Conservation (phyloP, 2,888 invertebrate genomes). For the Allophyes oxyacanthae region DNA sequence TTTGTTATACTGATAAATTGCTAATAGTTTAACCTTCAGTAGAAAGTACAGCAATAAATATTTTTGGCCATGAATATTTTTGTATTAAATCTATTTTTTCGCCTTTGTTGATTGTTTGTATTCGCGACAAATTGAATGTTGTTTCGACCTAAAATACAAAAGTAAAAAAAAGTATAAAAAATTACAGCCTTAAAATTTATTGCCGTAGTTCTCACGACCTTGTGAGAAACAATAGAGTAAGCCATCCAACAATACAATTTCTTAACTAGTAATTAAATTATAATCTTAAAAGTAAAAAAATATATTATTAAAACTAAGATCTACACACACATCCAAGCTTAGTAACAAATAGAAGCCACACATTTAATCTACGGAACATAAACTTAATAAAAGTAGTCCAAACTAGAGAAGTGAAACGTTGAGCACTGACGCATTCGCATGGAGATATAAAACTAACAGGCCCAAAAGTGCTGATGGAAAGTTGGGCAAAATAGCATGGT, state of each 20-base stretch:
- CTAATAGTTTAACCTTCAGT: constrained; percentile 2
- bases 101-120: constrained; percentile 8
- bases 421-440: constrained; percentile 35
- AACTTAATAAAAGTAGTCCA: constrained; percentile 6
- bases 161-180: constrained; percentile 1
- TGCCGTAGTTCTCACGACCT: constrained; percentile 10
- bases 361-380: constrained; percentile 13
- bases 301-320: constrained; percentile 1
- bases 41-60: neutral
- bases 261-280: neutral
- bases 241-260: constrained; percentile 3
- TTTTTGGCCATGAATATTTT: constrained; percentile 1
- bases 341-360: constrained; percentile 19
- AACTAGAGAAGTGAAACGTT: constrained; percentile 19
- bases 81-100: constrained; percentile 2
- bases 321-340: constrained; percentile 12
- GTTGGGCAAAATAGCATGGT: constrained; percentile 14
- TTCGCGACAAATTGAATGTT: constrained; percentile 8
- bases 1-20: constrained; percentile 34
- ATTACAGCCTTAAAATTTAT: constrained; percentile 2
- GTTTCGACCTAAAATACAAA: constrained; percentile 9
- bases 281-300: neutral
- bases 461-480: constrained; percentile 24
- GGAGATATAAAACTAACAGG: constrained; percentile 45
- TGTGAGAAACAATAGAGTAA: constrained; percentile 3